A percentile compares a stretch with the other conserved stretches of the same genome.
These are phyloP conservation scores for Clarias fuscus DNA, from an alignment of 2,797 vertebrate species.

Conservation along the genomic window DNA sequence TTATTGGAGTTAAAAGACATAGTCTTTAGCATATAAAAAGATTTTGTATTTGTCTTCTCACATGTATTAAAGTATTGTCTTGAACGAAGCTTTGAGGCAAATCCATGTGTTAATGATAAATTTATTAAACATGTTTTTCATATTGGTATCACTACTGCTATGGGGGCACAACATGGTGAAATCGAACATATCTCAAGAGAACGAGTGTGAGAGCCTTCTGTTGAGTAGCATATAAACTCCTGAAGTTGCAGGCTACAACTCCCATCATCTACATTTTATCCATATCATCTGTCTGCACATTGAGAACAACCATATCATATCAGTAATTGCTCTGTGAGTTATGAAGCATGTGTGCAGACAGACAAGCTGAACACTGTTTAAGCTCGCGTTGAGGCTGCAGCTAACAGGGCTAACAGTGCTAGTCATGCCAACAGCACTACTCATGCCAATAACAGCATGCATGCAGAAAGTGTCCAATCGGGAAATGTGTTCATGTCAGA, in stretches of 20 bases:
- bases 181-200: neutral
- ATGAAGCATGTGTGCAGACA: neutral
- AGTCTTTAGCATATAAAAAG: neutral
- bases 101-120: neutral
- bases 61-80: neutral
- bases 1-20: neutral
- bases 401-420: no score
- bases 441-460: no score
- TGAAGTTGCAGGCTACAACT: neutral
- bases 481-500: no score
- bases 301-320: neutral
- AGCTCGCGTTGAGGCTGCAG: neutral
- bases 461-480: no score
- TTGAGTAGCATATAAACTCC: neutral
- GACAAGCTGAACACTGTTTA: neutral
- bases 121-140: neutral
- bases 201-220: neutral
- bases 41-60: neutral
- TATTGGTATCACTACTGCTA: neutral
- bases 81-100: neutral
- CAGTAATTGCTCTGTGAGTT: neutral
- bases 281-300: neutral
- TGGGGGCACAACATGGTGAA: neutral
- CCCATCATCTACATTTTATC: neutral
- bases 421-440: no score